Base-by-base conservation (phyloP, 2,888 invertebrate genomes). In the Platypus cylindrus region DNA sequence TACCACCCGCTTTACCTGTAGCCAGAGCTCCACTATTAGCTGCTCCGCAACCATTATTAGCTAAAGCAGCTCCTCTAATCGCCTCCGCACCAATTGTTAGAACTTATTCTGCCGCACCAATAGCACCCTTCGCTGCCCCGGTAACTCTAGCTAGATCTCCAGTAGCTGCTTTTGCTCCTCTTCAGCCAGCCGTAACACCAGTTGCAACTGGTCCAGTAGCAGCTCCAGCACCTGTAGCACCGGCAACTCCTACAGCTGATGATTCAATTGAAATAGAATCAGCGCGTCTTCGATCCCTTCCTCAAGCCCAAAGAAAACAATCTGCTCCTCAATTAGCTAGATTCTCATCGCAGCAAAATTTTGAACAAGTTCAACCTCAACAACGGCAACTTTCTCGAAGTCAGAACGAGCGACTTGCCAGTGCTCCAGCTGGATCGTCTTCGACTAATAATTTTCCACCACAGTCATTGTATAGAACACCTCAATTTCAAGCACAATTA, bases 21-120 rank as follows among this genome's bases (percentile, higher is more conserved):
- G 64, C 70, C 2, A 67, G 71, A 2, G 33, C 40, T 17, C 35
- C 45, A 39, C 18, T 52, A 9, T 54, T 59, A 8, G 52, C 59
- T 3, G 55, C 58, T 15, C 55, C 58, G 15, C 20, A 20, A 20
- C 20, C 20, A 5, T 20, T 20, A 1, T 41, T 48, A 7, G 49
- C 55, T 3, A 48, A 53, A 7, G 47, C 53, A 3, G 48, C 50
- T 17, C 50, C 51, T 5, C 35, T 45, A 3, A 45, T 52, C 1
- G 51, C 52, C 1, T 38, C 24, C 2, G 37, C 42, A 7, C 30
- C 43, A 40, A 23, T 51, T 9, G 56, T 58, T n/a, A n/a, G n/a
- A 4, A 52, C 58, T 3, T 55, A 58, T 16, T 56, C 58, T 1
- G 42, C 48, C 8, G 49, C 55, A 3, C 48, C 54, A 8, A 47